A percentile compares a stretch with the other conserved stretches of the same genome.
Evolutionary conservation across 2,888 invertebrate species (phyloP).

Genomic region (Ochropleura plecta): DNA sequence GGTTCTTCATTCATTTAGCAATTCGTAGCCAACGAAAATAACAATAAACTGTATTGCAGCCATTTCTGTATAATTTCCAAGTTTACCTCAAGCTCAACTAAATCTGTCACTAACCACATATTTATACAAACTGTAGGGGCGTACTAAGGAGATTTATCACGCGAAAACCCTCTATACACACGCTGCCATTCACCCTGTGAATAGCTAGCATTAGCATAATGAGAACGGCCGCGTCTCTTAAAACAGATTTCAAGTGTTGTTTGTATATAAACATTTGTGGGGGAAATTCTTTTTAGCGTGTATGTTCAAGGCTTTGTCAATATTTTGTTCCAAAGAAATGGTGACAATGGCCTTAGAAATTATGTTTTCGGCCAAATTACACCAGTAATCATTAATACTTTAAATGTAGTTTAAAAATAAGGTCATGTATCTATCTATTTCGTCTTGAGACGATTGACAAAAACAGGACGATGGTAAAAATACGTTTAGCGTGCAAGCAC

Average conservation of each 20-base stretch:
- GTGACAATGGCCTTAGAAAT: neutral
- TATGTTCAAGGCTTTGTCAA: neutral
- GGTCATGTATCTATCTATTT: neutral
- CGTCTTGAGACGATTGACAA: neutral
- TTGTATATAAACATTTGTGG: conserved; percentile 44
- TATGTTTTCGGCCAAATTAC: neutral
- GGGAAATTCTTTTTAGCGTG: conserved; percentile 15
- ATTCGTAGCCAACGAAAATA: neutral
- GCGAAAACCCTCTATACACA: conserved; percentile 65
- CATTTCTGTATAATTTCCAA: neutral
- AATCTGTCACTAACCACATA: conserved; percentile 45
- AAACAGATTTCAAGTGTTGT: conserved; percentile 75
- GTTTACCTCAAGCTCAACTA: conserved; percentile 7
- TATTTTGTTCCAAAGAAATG: neutral
- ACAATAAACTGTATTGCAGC: neutral
- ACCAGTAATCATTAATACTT: neutral
- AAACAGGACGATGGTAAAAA: neutral
- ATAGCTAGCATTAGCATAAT: conserved; percentile 81
- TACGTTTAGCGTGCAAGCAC: neutral
- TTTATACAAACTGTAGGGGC: conserved; percentile 48
- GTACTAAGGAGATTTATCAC: conserved; percentile 73
- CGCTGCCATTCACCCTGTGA: conserved; percentile 71
- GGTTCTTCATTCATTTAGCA: neutral
- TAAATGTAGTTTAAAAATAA: neutral
- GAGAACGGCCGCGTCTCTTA: conserved; percentile 71